A percentile compares a stretch with the other conserved stretches of the same genome.
Evolutionary conservation across 2,113 vertebrate species (phyloP).

Genomic region (Isichthys henryi): DNA sequence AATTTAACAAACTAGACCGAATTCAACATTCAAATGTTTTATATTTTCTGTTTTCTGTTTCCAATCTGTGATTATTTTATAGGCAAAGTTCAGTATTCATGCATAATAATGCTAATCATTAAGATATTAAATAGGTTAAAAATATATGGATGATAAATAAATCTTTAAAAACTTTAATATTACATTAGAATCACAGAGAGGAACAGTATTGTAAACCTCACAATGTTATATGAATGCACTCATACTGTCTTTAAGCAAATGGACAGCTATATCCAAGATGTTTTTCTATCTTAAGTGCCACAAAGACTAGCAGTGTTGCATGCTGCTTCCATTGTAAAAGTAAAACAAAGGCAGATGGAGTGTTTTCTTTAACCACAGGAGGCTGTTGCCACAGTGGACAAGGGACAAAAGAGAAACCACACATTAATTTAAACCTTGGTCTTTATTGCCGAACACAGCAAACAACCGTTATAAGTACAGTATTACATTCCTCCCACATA

Average conservation of each 20-base stretch:
- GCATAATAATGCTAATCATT: constrained; percentile 6
- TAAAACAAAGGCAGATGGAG: not conserved
- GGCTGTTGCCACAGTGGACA: not conserved
- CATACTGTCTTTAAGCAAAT: not conserved
- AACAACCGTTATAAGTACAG: no score
- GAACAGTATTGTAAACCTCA: not conserved
- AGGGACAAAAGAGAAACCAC: not conserved
- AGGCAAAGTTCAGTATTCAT: not conserved
- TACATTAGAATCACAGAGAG: not conserved
- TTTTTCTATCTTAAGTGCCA: not conserved
- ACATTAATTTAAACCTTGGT: not conserved
- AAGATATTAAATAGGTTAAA: not conserved
- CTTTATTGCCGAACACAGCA: not conserved
- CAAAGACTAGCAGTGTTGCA: not conserved
- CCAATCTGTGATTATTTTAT: not conserved
- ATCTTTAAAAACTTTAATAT: not conserved
- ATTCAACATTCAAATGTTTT: not conserved
- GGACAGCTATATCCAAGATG: not conserved
- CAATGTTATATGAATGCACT: not conserved
- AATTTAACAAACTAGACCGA: not conserved
- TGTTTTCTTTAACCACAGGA: not conserved
- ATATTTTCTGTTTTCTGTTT: not conserved
- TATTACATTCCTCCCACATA: not conserved
- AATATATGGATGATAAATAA: not conserved
- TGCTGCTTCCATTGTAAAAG: not conserved